Base-by-base conservation (phyloP, 2,797 vertebrate species). In the Diplodus sargus region DNA sequence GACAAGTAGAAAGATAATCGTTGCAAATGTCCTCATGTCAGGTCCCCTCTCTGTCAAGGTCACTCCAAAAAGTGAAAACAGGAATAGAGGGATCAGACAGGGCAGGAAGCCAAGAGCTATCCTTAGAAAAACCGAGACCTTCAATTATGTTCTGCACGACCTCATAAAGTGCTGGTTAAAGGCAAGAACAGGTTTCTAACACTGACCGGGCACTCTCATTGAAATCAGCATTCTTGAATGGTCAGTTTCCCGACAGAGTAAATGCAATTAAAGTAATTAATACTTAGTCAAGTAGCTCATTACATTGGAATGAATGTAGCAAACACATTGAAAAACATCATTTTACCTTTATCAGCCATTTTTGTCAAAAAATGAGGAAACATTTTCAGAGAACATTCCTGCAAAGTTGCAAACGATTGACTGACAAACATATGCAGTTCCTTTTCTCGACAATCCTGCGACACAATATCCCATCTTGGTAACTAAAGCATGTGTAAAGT, bases 111-210 rank as follows among this genome's bases (percentile, higher is more conserved):
- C 45, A 56, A 63, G n/a, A 74, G 68, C 82, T 87, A 80, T 91
- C 82, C 75, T 85, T 85, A 78, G 71, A 84, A 80, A 76, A 83
- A 84, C 42, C n/a, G 18, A 85, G 66, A 88, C 59, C 62, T 75
- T 78, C 43, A 83, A 61, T 88, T 81, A 82, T 17, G 1, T 82
- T 79, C 53, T 72, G 60, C 60, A 20, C 76, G 85, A 87, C 87
- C 82, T 87, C 71, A 70, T 87, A 81, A 89, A 83, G 12, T 42
- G 45, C n/a, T 28, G 64, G 45, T 83, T 74, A 34, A 82, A 85
- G 61, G 54, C 67, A 72, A 74, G 48, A 59, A 81, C 80, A 74
- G 74, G 56, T 76, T 79, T 75, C 39, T 53, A n/a, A 53, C 64
- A 39, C 56, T 17, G 28, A 56, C 17, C 3, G 13, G n/a, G 17